phyloP scores from a whole-genome alignment of 2,797 vertebrate species.

The Tinamus major region DNA sequence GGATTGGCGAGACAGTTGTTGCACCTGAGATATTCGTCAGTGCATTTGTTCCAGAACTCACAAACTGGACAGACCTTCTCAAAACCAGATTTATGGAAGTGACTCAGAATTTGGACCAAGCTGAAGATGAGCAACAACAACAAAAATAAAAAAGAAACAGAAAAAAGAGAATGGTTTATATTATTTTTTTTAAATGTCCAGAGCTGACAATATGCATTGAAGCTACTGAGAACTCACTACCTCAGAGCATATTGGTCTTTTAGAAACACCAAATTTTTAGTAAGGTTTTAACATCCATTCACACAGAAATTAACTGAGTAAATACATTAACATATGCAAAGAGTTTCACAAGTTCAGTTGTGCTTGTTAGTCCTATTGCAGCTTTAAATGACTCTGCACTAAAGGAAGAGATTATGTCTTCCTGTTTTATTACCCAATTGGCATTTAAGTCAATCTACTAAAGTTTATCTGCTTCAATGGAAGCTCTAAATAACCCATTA shows the following conservation, averaged over 20 bases:
- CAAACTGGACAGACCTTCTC: background rate
- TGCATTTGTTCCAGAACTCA: conserved; percentile 14
- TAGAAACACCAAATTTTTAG: background rate
- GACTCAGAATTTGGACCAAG: conserved; percentile 56
- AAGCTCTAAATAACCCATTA: conserved; percentile 54
- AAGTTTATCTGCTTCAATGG: conserved; percentile 45
- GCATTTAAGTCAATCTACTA: conserved; percentile 58
- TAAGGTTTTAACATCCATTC: conserved; percentile 19
- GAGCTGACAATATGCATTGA: fast-evolving
- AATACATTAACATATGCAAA: conserved; percentile 29
- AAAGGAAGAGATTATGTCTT: conserved; percentile 43
- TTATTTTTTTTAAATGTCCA: background rate
- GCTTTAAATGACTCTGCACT: conserved; percentile 18
- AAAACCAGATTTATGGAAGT: conserved; percentile 26
- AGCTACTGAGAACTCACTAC: background rate
- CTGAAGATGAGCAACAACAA: background rate
- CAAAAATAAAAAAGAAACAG: background rate
- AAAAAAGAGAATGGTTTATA: background rate
- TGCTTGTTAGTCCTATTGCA: conserved; percentile 52
- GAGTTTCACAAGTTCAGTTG: conserved; percentile 39
- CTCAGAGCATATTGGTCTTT: background rate
- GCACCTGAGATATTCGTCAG: background rate
- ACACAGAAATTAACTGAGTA: background rate
- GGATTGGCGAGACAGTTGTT: background rate
- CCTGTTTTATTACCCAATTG: conserved; percentile 44